Evolutionary conservation across 2,888 invertebrate species (phyloP).

Genomic region (Mesoligia furuncula): DNA sequence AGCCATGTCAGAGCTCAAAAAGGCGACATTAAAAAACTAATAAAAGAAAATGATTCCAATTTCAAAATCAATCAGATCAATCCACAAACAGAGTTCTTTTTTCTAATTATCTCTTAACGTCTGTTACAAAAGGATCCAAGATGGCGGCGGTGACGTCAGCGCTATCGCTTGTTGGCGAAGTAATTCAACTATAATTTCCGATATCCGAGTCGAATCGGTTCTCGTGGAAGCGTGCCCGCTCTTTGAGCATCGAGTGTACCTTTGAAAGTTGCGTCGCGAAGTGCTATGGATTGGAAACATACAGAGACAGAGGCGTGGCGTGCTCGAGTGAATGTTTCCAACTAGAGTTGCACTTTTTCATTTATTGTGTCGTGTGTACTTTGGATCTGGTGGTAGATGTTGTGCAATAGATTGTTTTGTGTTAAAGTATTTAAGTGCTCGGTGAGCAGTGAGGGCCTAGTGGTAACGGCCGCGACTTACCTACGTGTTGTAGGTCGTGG

Average conservation of each 20-base stretch:
- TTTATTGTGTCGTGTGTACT: slow-evolving; percentile 31
- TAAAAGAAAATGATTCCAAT: slow-evolving; percentile 45
- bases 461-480: background rate
- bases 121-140: slow-evolving; percentile 65
- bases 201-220: slow-evolving; percentile 70
- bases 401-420: background rate
- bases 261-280: slow-evolving; percentile 65
- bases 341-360: slow-evolving; percentile 39
- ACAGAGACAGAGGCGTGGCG: slow-evolving; percentile 36
- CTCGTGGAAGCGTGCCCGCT: slow-evolving; percentile 62
- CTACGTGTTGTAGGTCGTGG: no score
- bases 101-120: slow-evolving; percentile 64
- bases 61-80: slow-evolving; percentile 57
- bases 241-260: slow-evolving; percentile 68
- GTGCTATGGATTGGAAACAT: slow-evolving; percentile 58
- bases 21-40: background rate
- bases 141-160: slow-evolving; percentile 66
- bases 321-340: slow-evolving; percentile 29
- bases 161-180: slow-evolving; percentile 69
- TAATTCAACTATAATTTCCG: slow-evolving; percentile 72
- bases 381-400: background rate
- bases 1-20: background rate
- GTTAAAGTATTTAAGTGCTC: background rate
- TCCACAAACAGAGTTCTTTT: slow-evolving; percentile 47
- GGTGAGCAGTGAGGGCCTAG: background rate